Evolutionary conservation across 2,888 invertebrate genomes (phyloP).

Genomic region (Agonopterix subpropinquella): DNA sequence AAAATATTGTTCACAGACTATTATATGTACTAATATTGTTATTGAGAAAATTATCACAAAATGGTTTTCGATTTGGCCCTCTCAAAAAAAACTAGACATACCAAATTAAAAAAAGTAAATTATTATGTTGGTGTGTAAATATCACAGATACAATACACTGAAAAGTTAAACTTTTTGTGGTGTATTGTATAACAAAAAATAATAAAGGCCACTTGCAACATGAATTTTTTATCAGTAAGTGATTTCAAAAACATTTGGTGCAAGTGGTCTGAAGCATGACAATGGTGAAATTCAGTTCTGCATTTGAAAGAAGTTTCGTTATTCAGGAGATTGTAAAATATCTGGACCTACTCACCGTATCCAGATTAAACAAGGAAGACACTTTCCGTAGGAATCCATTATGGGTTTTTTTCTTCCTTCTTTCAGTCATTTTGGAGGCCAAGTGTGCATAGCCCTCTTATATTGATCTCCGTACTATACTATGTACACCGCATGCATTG

Average conservation of each 20-base stretch:
- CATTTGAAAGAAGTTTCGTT: neutral
- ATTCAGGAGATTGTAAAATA: constrained; percentile 1
- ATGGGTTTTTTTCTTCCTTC: constrained; percentile 75
- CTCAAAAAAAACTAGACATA: too few relatives aligned
- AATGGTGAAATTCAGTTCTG: constrained; percentile 9
- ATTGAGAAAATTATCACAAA: too few relatives aligned
- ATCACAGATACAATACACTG: too few relatives aligned
- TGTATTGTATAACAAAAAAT: too few relatives aligned
- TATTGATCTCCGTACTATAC: constrained; percentile 57
- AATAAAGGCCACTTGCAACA: too few relatives aligned
- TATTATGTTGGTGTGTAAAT: too few relatives aligned
- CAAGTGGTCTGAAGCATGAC: neutral
- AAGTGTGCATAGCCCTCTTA: constrained; percentile 63
- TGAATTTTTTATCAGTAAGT: neutral
- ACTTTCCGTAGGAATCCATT: constrained; percentile 91
- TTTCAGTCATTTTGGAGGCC: constrained; percentile 69
- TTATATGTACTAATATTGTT: too few relatives aligned
- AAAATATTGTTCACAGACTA: too few relatives aligned
- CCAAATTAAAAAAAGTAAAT: too few relatives aligned
- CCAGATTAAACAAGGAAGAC: constrained; percentile 90
- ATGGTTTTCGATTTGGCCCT: too few relatives aligned
- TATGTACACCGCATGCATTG: constrained; percentile 76
- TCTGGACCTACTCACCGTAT: constrained; percentile 80
- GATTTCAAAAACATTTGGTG: neutral
- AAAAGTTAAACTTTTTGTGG: too few relatives aligned